Percentiles rank a stretch among this genome's conserved stretches.
Evolutionary conservation across 2,888 invertebrate genomes (phyloP).

Genomic region (Thymelicus acteon): DNA sequence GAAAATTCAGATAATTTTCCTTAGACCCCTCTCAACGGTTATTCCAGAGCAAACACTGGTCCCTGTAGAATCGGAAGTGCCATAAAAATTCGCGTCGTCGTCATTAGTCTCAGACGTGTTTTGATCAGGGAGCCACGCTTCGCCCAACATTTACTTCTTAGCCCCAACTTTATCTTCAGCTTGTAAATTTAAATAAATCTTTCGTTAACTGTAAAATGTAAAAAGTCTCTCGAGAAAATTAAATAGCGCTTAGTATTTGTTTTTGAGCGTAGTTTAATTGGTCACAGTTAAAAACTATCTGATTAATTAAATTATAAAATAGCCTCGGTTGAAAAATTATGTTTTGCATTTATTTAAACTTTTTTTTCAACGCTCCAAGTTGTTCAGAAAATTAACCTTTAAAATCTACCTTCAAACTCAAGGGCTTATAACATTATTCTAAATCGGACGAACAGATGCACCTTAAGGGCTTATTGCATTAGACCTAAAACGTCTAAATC

Average conservation of each 20-base stretch:
- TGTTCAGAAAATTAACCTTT: too few species aligned
- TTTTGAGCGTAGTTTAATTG: too few species aligned
- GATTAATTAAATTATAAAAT: too few species aligned
- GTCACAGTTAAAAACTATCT: too few species aligned
- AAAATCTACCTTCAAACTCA: too few species aligned
- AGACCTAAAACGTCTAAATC: too few species aligned
- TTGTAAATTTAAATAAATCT: slow-evolving; percentile 41
- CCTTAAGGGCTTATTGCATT: too few species aligned
- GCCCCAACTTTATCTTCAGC: slow-evolving; percentile 43
- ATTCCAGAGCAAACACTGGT: slow-evolving; percentile 68
- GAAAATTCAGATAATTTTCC: slow-evolving; percentile 56
- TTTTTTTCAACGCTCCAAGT: too few species aligned
- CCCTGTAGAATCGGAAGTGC: slow-evolving; percentile 42
- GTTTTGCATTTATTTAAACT: too few species aligned
- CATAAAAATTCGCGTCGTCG: slow-evolving; percentile 76
- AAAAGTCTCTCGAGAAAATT: neutral
- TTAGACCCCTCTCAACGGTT: slow-evolving; percentile 50
- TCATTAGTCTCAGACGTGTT: slow-evolving; percentile 82
- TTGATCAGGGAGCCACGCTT: slow-evolving; percentile 61
- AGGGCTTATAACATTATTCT: too few species aligned
- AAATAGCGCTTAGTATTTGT: neutral
- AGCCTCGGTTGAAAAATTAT: too few species aligned
- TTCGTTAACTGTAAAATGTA: neutral
- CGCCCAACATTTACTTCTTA: slow-evolving; percentile 31
- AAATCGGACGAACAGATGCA: too few species aligned